Percentiles rank a stretch among this genome's conserved stretches.
Conservation (phyloP, 2,888 invertebrate species). For the Orthonychiurus folsomi region DNA sequence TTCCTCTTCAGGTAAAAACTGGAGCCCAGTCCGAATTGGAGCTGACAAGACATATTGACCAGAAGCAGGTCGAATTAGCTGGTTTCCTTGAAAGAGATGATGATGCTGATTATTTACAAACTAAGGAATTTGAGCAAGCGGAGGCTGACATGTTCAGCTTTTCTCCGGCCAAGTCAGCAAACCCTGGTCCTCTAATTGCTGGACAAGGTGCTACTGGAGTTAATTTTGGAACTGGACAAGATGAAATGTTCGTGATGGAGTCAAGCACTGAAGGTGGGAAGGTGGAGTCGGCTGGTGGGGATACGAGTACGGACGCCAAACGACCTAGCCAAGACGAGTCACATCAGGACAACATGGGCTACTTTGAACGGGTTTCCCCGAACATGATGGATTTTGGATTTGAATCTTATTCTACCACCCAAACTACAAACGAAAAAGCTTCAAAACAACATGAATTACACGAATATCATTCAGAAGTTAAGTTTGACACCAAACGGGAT, state of each 20-base stretch:
- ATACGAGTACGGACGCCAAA: conserved; percentile 5
- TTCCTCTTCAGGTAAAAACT: neutral
- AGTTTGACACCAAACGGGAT: no score
- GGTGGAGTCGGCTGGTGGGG: conserved; percentile 13
- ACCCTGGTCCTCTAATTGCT: neutral
- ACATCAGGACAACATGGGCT: conserved; percentile 18
- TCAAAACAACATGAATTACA: neutral
- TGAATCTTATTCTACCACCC: conserved; percentile 9
- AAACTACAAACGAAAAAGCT: neutral
- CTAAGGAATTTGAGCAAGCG: no score
- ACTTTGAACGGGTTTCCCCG: conserved; percentile 26
- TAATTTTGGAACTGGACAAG: conserved; percentile 1
- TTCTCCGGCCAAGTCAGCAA: neutral
- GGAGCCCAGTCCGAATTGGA: neutral
- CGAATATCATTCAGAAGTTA: neutral
- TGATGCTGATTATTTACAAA: neutral
- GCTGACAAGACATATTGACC: neutral
- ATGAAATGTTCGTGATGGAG: neutral
- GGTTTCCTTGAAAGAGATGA: neutral
- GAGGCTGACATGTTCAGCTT: neutral
- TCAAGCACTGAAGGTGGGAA: neutral
- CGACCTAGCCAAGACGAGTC: neutral
- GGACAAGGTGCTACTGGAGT: neutral
- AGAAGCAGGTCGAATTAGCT: neutral
- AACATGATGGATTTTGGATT: conserved; percentile 24